Conservation (phyloP, 2,888 invertebrate species). For the Oligia fasciuncula region DNA sequence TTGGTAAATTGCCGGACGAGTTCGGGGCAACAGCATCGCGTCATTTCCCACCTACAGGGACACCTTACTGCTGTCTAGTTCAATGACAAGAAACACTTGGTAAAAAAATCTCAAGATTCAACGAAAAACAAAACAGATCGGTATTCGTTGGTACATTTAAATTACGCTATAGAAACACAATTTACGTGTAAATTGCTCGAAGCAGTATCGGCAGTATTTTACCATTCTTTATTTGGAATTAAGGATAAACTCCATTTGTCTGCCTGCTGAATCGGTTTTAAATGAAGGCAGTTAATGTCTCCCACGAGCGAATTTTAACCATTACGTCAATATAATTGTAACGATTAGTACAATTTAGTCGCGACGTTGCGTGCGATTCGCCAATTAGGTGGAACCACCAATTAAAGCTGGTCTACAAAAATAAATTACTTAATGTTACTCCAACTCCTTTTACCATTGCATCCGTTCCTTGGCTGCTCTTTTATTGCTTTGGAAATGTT, state of each 20-base stretch:
- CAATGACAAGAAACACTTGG: constrained; percentile 6
- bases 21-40: constrained; percentile 72
- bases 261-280: constrained; percentile 77
- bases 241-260: constrained; percentile 68
- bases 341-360: constrained; percentile 82
- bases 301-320: constrained; percentile 80
- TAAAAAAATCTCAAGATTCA: background rate
- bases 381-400: constrained; percentile 77
- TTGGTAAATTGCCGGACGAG: constrained; percentile 88
- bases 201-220: constrained; percentile 44
- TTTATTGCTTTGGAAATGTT: constrained; percentile 46
- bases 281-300: constrained; percentile 81
- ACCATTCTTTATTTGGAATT: constrained; percentile 62
- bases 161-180: constrained; percentile 18
- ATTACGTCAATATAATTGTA: constrained; percentile 78
- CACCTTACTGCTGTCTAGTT: constrained; percentile 20
- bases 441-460: constrained; percentile 50
- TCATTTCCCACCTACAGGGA: constrained; percentile 75
- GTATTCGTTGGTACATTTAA: constrained; percentile 9
- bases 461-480: constrained; percentile 37
- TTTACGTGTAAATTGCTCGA: constrained; percentile 27
- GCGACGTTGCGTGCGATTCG: constrained; percentile 81
- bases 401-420: constrained; percentile 79
- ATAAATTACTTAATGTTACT: constrained; percentile 69
- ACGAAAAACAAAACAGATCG: constrained; percentile 2